Conservation (phyloP, 2,888 invertebrate species). For the Heliconius sara region DNA sequence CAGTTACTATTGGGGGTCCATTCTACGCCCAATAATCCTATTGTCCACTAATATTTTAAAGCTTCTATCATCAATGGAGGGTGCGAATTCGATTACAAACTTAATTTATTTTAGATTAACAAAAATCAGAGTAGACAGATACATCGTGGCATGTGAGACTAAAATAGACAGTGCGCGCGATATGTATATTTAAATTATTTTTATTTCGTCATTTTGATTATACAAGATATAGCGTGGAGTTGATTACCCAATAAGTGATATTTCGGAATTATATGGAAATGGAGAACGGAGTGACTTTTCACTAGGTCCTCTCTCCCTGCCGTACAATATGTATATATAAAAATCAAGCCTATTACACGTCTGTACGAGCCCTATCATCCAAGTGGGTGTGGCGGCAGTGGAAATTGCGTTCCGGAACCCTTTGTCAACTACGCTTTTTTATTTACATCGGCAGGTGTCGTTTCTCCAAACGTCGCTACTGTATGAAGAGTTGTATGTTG, state of each 20-base stretch:
- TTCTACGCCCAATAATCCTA: constrained; percentile 16
- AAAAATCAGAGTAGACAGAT: background rate
- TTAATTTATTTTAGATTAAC: constrained; percentile 20
- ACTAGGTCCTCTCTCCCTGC: background rate
- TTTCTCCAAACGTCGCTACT: constrained; percentile 49
- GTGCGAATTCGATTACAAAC: constrained; percentile 13
- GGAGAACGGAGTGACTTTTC: background rate
- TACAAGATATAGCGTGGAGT: background rate
- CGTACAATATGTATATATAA: background rate
- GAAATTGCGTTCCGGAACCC: constrained; percentile 61
- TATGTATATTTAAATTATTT: background rate
- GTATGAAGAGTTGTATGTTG: constrained; percentile 44
- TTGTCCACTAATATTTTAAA: constrained; percentile 17
- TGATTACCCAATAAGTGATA: background rate
- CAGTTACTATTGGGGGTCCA: background rate
- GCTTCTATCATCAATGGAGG: constrained; percentile 15
- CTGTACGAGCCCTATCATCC: constrained; percentile 45
- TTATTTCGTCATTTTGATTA: background rate
- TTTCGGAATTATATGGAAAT: background rate
- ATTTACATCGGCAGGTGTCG: constrained; percentile 55
- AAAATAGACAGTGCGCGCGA: background rate
- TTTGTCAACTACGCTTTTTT: constrained; percentile 59
- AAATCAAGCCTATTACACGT: constrained; percentile 24
- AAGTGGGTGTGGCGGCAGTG: constrained; percentile 56
- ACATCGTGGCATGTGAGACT: background rate